These are phyloP conservation scores for Parauchenoglanis punctatus DNA, from an alignment of 2,797 vertebrate species.

Conservation along the genomic window DNA sequence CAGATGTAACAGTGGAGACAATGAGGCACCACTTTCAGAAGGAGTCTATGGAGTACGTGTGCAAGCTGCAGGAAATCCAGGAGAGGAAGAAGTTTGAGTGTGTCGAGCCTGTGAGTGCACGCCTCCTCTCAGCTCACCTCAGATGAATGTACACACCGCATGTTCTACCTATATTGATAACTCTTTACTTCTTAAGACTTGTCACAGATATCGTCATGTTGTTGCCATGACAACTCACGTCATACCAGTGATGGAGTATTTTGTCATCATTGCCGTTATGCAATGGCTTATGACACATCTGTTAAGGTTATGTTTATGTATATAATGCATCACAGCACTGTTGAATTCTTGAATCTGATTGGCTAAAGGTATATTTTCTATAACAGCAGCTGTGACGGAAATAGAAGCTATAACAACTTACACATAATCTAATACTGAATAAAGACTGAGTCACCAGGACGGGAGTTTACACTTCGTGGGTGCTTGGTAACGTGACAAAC, in stretches of 20 bases:
- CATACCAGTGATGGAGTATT: not conserved
- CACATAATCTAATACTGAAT: not conserved
- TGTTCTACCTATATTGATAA: too few relatives aligned
- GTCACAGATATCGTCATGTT: not conserved
- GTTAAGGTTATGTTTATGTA: not conserved
- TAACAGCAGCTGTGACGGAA: not conserved
- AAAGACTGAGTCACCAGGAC: not conserved
- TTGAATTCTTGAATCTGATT: not conserved
- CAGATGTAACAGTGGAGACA: slow-evolving; percentile 87
- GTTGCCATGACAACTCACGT: not conserved
- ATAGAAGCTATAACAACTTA: not conserved
- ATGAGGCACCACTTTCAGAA: slow-evolving; percentile 93
- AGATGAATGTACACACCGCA: too few relatives aligned
- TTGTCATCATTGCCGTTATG: not conserved
- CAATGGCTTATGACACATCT: not conserved
- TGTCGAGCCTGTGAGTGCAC: slow-evolving; percentile 92
- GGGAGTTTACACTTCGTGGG: not conserved
- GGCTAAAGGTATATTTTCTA: not conserved
- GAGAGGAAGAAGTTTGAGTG: slow-evolving; percentile 98
- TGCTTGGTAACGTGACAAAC: too few relatives aligned
- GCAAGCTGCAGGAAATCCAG: slow-evolving; percentile 96
- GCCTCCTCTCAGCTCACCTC: not conserved
- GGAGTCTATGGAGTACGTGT: slow-evolving; percentile 93
- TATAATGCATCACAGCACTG: not conserved
- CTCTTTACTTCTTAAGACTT: not conserved